These are phyloP conservation scores for Turdus rufiventris DNA, from an alignment of 2,113 vertebrate genomes.

Conservation along the genomic window DNA sequence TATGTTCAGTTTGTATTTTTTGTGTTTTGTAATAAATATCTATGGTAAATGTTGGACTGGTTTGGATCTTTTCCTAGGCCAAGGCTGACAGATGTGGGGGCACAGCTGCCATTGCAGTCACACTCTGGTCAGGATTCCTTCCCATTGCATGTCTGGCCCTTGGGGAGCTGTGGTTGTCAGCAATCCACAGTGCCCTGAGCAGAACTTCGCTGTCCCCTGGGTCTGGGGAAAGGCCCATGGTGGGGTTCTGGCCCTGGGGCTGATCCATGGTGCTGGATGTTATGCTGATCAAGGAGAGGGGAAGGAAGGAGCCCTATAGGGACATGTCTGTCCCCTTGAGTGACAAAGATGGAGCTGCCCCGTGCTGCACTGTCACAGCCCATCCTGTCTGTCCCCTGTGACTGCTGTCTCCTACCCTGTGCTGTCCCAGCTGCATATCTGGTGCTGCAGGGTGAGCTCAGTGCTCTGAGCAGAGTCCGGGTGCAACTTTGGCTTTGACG, in stretches of 20 bases:
- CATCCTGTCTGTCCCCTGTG: accelerated
- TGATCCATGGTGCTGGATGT: accelerated
- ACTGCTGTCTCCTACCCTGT: accelerated
- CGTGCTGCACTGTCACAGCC: accelerated
- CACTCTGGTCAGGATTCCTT: accelerated
- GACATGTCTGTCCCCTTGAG: background rate
- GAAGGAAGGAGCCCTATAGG: background rate
- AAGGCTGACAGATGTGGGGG: background rate
- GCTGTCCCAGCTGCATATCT: accelerated
- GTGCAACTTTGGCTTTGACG: accelerated
- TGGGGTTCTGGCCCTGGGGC: accelerated
- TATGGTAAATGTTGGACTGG: background rate
- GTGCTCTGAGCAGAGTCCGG: accelerated
- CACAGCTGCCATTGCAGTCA: accelerated
- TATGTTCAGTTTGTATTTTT: background rate
- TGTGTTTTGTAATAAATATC: constrained; percentile 41
- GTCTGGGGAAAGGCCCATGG: accelerated
- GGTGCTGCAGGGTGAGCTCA: background rate
- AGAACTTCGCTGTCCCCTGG: accelerated
- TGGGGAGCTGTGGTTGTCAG: accelerated
- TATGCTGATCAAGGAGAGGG: accelerated
- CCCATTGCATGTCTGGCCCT: background rate
- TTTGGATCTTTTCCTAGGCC: background rate
- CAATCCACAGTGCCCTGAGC: accelerated
- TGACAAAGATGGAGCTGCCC: background rate